These are phyloP conservation scores for Sciurus niger DNA, from an alignment of 2,113 vertebrate genomes.

Conservation along the genomic window DNA sequence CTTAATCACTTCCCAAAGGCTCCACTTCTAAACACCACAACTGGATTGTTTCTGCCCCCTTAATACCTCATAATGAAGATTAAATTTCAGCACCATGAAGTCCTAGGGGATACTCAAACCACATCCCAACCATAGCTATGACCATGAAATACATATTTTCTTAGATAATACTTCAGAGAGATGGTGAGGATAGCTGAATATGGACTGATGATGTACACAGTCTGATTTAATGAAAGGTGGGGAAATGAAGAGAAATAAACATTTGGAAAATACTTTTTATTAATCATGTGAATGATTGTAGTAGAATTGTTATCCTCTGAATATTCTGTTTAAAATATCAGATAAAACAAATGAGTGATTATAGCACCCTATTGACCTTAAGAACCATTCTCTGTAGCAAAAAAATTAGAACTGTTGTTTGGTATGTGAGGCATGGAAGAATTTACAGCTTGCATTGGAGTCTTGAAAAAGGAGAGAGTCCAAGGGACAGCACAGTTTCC, in stretches of 20 bases:
- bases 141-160: not conserved
- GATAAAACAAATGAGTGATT: conserved; percentile 27
- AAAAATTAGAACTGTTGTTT: not conserved
- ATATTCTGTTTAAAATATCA: not conserved
- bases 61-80: not conserved
- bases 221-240: not conserved
- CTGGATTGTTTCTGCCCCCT: not conserved
- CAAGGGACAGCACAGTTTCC: not conserved
- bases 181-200: not conserved
- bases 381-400: not conserved
- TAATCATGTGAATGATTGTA: not conserved
- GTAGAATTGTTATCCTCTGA: not conserved
- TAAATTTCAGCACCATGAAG: not conserved
- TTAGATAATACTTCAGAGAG: not conserved
- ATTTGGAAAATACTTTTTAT: not conserved
- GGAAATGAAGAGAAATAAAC: not conserved
- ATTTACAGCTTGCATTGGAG: not conserved
- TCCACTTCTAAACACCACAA: not conserved
- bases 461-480: not conserved
- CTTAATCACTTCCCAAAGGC: not conserved
- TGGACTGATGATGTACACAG: not conserved
- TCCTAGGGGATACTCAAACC: too few species aligned
- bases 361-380: not conserved
- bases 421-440: not conserved
- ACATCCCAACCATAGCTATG: not conserved